phyloP scores from a whole-genome alignment of 2,888 invertebrate species.

The Dynastes hyllus region DNA sequence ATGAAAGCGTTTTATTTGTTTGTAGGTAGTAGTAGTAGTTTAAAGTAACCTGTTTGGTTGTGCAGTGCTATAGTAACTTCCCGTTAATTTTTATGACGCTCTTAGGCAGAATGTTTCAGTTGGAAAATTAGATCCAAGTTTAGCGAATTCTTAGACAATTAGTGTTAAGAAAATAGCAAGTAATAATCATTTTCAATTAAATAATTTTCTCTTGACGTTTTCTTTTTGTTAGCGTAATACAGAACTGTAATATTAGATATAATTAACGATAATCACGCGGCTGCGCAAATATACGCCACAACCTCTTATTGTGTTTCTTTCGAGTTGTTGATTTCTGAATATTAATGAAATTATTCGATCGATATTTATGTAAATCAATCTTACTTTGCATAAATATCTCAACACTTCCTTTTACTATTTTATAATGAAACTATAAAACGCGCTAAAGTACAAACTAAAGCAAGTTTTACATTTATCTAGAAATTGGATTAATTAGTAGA shows the following conservation, averaged over 20 bases:
- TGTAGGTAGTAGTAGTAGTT: slow-evolving; percentile 6
- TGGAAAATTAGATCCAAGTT: slow-evolving; percentile 4
- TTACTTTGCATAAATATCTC: too few species aligned
- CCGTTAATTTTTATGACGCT: slow-evolving; percentile 3
- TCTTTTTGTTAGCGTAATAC: neutral
- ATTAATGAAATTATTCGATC: too few species aligned
- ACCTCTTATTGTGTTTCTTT: too few species aligned
- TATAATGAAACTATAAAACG: slow-evolving; percentile 11
- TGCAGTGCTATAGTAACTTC: neutral
- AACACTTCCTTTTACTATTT: too few species aligned
- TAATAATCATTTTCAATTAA: slow-evolving; percentile 6
- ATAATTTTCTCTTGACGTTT: neutral
- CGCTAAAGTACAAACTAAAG: too few species aligned
- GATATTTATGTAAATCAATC: too few species aligned
- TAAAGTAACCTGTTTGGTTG: neutral
- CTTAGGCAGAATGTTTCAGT: neutral
- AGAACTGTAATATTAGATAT: too few species aligned
- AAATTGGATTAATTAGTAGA: too few species aligned
- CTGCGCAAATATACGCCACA: too few species aligned
- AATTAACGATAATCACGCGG: too few species aligned
- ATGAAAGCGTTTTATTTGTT: slow-evolving; percentile 11
- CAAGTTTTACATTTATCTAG: too few species aligned
- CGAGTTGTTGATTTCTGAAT: too few species aligned
- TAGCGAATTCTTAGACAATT: neutral
- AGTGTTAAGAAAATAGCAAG: neutral